Conservation (phyloP, 2,113 vertebrate species). For the Nicator chloris region DNA sequence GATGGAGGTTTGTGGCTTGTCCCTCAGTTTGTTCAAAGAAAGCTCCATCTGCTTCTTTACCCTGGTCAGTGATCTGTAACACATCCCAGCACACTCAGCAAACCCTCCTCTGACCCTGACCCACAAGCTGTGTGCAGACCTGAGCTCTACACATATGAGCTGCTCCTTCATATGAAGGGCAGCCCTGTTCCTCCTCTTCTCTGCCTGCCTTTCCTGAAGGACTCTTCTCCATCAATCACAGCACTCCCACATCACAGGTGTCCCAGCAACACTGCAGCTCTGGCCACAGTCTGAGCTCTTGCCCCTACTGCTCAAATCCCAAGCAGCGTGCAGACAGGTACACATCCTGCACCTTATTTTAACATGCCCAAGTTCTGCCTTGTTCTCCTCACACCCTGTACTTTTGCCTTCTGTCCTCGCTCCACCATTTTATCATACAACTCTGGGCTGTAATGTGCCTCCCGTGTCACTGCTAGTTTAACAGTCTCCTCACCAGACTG, state of each 20-base stretch:
- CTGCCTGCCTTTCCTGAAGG: not conserved
- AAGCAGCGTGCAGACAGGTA: not conserved
- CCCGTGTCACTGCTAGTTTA: not conserved
- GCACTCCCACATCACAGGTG: not conserved
- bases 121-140: fast-evolving
- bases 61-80: not conserved
- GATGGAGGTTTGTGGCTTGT: not conserved
- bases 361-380: not conserved
- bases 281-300: not conserved
- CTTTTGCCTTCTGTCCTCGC: not conserved
- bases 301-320: not conserved
- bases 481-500: not conserved
- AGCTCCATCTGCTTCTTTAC: not conserved
- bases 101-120: not conserved
- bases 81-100: not conserved
- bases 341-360: not conserved
- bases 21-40: not conserved
- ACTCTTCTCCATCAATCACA: fast-evolving
- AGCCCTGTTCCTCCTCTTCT: not conserved
- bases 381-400: not conserved
- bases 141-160: not conserved
- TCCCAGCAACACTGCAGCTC: not conserved
- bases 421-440: not conserved
- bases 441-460: not conserved
- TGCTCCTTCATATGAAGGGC: not conserved